Base-by-base conservation (phyloP, 2,888 invertebrate species). In the Drosophila incognita region DNA sequence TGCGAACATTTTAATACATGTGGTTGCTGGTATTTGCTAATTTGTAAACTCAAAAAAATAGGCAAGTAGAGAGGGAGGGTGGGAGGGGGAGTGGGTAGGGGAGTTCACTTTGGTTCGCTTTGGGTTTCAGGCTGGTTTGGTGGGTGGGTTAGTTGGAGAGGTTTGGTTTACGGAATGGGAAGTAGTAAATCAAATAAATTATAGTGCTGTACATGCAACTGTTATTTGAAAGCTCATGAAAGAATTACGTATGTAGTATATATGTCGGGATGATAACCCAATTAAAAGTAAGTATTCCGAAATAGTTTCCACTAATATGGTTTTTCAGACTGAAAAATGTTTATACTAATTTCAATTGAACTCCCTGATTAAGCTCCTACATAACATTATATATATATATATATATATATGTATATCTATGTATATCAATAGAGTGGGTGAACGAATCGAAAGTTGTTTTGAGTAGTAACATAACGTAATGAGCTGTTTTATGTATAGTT, bases 151-250 rank as follows among this genome's bases (percentile, higher is more conserved):
- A 18, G 21, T 8, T 21, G 49, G 49, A 27, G 49, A 27, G 27
- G 21, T 2, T 29, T 29, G 15, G 13, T 24, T 24, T 13, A 4
- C 4, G 46, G 46, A 24, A 7, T 15, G 46, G 52, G n/a, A 15
- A 3, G 46, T 69, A 8, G 54, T 59, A 58, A 81, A 80, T 64
- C 38, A 74, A 74, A 74, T 65, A 80, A 78, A 80, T 75, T 62
- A 74, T 72, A 56, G 83, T 83, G 83, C 83, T 84, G 77, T 84
- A 78, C 83, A 83, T 83, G 85, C 83, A 85, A 75, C 79, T 82
- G 81, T 66, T 76, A 71, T 68, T 77, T 77, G 33, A 57, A 75
- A 81, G 78, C 79, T 71, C 66, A 82, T 82, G 69, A 71, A 67
- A 78, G 62, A 64, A 72, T 62, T 75, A 76, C 61, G 54, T 66